Evolutionary conservation across 1,140 invertebrate species (phyloP).

Genomic region (Lucilia sericata): DNA sequence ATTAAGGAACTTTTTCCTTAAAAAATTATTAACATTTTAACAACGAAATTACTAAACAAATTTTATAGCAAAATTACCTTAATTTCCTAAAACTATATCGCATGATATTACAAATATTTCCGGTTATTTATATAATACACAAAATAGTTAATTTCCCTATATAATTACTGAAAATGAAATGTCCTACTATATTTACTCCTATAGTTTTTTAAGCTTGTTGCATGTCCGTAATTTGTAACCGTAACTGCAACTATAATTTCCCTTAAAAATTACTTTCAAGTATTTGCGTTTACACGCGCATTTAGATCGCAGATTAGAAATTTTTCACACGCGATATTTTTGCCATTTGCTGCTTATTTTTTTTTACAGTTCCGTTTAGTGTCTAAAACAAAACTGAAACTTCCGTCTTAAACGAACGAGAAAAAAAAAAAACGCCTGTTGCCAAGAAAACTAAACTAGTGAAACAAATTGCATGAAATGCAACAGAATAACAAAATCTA

Average conservation of each 20-base stretch:
- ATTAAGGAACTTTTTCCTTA: too few relatives aligned
- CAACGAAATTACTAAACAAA: too few relatives aligned
- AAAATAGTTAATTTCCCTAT: too few relatives aligned
- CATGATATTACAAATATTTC: too few relatives aligned
- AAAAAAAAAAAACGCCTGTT: background rate
- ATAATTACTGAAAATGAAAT: too few relatives aligned
- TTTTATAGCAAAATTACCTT: too few relatives aligned
- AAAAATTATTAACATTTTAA: too few relatives aligned
- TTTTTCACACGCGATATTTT: background rate
- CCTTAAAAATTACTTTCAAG: background rate
- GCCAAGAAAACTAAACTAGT: background rate
- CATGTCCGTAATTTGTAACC: background rate
- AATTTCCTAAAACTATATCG: too few relatives aligned
- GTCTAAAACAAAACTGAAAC: constrained; percentile 20
- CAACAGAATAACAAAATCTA: background rate
- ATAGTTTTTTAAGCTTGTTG: background rate
- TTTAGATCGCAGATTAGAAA: background rate
- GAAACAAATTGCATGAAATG: background rate
- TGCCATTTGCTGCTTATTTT: background rate
- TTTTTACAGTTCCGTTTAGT: background rate
- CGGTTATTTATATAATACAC: too few relatives aligned
- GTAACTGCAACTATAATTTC: background rate
- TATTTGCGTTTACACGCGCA: background rate
- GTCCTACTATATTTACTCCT: too few relatives aligned
- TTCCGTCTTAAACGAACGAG: background rate